A percentile compares a stretch with the other conserved stretches of the same genome.
phyloP scores from a whole-genome alignment of 2,888 invertebrate species.

The Bellardia bayeri region DNA sequence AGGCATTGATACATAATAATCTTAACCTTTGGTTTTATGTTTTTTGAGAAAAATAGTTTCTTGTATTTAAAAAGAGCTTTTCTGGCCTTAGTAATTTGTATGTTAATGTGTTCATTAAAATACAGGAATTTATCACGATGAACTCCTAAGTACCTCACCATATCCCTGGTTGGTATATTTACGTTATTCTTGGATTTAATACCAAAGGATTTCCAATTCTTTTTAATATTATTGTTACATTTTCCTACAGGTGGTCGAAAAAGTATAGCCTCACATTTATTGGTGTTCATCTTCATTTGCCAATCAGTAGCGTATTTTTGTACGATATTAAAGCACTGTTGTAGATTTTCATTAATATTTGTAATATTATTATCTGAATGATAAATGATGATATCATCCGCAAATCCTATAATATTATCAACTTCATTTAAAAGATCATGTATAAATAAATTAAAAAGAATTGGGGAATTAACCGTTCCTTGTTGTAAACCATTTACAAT shows the following conservation, averaged over 20 bases:
- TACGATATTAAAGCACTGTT: too few relatives aligned
- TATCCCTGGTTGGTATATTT: not conserved
- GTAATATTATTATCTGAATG: too few relatives aligned
- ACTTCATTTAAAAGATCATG: slow-evolving; percentile 19
- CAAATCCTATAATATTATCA: slow-evolving; percentile 41
- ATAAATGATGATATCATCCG: slow-evolving; percentile 45
- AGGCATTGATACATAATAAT: slow-evolving; percentile 42
- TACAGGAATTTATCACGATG: slow-evolving; percentile 35
- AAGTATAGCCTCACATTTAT: slow-evolving; percentile 41
- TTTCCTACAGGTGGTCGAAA: slow-evolving; percentile 52
- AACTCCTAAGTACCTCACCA: slow-evolving; percentile 40
- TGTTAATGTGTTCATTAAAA: too few relatives aligned
- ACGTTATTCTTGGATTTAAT: slow-evolving; percentile 18
- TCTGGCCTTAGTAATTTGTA: slow-evolving; percentile 9
- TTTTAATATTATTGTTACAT: slow-evolving; percentile 45
- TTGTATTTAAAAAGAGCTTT: slow-evolving; percentile 38
- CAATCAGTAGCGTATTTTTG: too few relatives aligned
- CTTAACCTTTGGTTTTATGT: slow-evolving; percentile 7
- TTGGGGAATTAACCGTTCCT: not conserved
- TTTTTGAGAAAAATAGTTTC: slow-evolving; percentile 17
- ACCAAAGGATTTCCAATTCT: slow-evolving; percentile 47
- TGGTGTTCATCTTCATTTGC: too few relatives aligned
- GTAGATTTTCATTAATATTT: too few relatives aligned
- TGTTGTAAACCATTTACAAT: too few relatives aligned
- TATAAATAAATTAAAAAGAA: slow-evolving; percentile 30